Base-by-base conservation (phyloP, 1,140 invertebrate species). In the Panagrolaimus sp. region DNA sequence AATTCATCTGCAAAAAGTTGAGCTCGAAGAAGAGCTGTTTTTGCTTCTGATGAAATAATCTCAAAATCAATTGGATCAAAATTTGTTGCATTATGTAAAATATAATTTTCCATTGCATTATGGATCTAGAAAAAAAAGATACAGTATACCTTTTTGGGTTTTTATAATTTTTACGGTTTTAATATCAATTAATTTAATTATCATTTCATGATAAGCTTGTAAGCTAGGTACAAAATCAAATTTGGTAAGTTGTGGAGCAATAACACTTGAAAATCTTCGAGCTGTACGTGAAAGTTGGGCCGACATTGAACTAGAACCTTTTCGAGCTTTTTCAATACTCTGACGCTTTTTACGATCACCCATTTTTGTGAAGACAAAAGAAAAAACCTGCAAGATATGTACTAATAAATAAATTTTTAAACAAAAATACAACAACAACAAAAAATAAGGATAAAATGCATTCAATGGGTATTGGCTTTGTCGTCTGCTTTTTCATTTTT, bases 41-140 rank as follows among this genome's bases (percentile, higher is more conserved):
- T 71, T 14, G 45, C 47, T 31, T 38, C 16, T 14, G 73, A 47
- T 11, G 43, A 67, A n/a, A 72, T 14, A 66, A 77, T 76, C 42
- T 78, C 78, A 47, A 78, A 78, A 23, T 78, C 78, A n/a, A 78
- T 68, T n/a, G 76, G 76, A 45, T 81, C 78, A 64, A 81, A 81
- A 27, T 70, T 46, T 0, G 57, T 48, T 8, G 57, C 66, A 44
- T 79, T 81, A 63, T 78, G 76, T 44, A 78, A 62, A 16, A 81
- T 72, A 45, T 77, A 78, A 63, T 78, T 73, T 67, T 76, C 78
- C 14, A 76, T 46, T 20, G 74, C 74, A 45, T 74, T 64, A 51
- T 76, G 77, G 14, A 76, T 38, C 66, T 72, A 44, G 67, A 74
- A 23, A 14, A 9, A n/a, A 23, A 16, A 13, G 38, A 16, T 7